Conservation (phyloP, 1,140 invertebrate species). For the Drosophila ogumai region DNA sequence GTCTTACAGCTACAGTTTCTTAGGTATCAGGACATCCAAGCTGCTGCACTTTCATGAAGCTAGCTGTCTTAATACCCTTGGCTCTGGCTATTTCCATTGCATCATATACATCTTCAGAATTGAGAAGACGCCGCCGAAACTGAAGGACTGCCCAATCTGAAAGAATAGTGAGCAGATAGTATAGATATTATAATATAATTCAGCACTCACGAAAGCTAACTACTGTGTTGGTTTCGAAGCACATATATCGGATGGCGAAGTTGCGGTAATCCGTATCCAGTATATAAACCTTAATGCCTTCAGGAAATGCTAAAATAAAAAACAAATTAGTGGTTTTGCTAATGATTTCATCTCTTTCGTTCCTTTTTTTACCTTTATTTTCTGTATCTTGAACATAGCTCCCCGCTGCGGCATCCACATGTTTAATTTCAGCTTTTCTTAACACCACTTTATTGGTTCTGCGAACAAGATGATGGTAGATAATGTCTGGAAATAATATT, state of each 20-base stretch:
- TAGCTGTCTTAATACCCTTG: not conserved
- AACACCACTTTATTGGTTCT: conserved; percentile 25
- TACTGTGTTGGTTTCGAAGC: conserved; percentile 15
- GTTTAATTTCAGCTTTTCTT: not conserved
- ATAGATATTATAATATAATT: not conserved
- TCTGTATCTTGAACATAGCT: conserved; percentile 3
- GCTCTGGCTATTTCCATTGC: conserved; percentile 4
- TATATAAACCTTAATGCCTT: conserved; percentile 34
- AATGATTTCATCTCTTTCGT: too few relatives aligned
- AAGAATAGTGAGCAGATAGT: not conserved
- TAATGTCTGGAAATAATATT: too few relatives aligned
- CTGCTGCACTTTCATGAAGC: conserved; percentile 25
- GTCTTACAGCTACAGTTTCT: not conserved
- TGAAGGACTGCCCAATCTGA: conserved; percentile 41
- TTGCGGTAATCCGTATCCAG: conserved; percentile 54
- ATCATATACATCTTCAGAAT: not conserved
- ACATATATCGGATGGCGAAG: conserved; percentile 47
- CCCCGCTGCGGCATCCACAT: not conserved
- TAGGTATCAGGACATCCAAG: conserved; percentile 33
- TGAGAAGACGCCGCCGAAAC: conserved; percentile 12
- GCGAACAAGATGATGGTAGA: not conserved
- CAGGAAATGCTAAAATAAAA: conserved; percentile 13
- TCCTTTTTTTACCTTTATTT: conserved; percentile 16
- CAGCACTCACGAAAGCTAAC: conserved; percentile 40
- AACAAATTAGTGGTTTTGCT: too few relatives aligned